Percentiles rank a stretch among this genome's conserved stretches.
phyloP scores from a whole-genome alignment of 2,888 invertebrate species.

The Cantharis rufa region DNA sequence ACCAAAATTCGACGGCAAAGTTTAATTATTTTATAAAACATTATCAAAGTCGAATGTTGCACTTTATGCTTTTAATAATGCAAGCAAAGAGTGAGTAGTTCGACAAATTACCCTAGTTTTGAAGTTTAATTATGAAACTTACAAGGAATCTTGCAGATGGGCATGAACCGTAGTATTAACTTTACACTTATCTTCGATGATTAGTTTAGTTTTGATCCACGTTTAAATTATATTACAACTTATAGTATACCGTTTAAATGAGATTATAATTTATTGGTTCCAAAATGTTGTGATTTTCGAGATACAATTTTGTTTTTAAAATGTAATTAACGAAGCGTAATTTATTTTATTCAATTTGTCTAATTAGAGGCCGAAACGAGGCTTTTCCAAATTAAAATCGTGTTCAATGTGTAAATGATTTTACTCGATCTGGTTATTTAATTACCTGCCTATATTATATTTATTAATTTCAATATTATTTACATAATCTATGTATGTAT shows the following conservation, averaged over 20 bases:
- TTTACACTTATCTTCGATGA: background rate
- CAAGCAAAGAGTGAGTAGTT: background rate
- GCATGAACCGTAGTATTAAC: background rate
- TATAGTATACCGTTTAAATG: background rate
- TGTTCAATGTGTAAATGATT: background rate
- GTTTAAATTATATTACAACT: background rate
- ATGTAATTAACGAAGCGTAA: background rate
- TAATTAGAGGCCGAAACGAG: background rate
- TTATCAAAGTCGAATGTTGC: background rate
- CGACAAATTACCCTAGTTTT: conserved; percentile 1
- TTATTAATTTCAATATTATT: background rate
- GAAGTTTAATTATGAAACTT: conserved; percentile 5
- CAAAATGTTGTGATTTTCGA: too few relatives aligned
- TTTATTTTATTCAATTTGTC: background rate
- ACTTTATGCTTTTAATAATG: background rate
- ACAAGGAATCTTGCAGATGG: background rate
- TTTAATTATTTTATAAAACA: background rate
- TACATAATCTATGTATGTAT: too few relatives aligned
- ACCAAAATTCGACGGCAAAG: background rate
- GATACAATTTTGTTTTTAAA: background rate
- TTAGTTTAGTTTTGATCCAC: background rate
- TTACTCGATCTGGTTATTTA: background rate
- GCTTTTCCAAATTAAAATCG: background rate
- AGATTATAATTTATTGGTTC: background rate
- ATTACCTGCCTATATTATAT: background rate